Percentiles rank a stretch among this genome's conserved stretches.
Evolutionary conservation across 2,113 vertebrate genomes (phyloP).

Genomic region (Alethe castanea): DNA sequence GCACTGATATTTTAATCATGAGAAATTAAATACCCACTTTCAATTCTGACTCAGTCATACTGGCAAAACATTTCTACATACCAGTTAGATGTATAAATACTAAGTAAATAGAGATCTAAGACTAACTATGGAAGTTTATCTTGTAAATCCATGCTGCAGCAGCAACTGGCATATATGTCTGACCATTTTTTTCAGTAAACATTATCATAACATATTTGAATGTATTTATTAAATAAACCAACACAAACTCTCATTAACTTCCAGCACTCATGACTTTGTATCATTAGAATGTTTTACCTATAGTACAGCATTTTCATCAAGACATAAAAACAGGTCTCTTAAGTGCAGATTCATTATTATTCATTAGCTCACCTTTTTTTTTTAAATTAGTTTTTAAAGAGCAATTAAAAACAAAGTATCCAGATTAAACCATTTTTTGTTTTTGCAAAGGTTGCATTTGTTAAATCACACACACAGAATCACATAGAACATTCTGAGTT

Average conservation of each 20-base stretch:
- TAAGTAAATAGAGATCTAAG: background rate
- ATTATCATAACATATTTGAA: background rate
- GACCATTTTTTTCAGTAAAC: background rate
- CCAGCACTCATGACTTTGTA: background rate
- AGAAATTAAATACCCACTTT: background rate
- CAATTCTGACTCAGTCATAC: background rate
- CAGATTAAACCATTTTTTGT: background rate
- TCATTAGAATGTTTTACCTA: background rate
- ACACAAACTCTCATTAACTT: background rate
- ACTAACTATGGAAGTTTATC: background rate
- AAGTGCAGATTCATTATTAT: background rate
- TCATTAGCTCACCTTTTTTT: background rate
- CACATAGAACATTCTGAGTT: background rate
- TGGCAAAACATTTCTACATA: background rate
- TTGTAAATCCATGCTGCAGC: background rate
- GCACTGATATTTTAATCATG: background rate
- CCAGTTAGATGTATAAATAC: background rate
- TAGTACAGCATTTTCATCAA: background rate
- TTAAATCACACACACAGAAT: background rate
- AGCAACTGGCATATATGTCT: background rate
- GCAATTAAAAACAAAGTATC: background rate
- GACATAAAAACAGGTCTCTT: background rate
- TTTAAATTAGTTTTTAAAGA: background rate
- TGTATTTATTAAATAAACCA: background rate
- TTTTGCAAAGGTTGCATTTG: background rate